Evolutionary conservation across 2,797 vertebrate genomes (phyloP).

Genomic region (Gobionotothen gibberifrons): DNA sequence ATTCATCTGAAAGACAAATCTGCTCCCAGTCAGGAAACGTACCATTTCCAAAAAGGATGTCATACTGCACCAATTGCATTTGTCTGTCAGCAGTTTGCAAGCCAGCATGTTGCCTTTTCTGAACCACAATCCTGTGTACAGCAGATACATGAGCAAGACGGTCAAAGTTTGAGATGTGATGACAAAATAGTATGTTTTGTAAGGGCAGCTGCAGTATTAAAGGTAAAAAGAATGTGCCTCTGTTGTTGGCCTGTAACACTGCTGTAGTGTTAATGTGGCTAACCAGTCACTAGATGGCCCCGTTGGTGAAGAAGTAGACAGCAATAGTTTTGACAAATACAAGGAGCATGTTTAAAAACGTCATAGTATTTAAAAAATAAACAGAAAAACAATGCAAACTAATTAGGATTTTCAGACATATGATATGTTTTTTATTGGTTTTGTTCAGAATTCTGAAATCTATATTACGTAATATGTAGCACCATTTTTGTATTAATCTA

Average conservation of each 20-base stretch:
- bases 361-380: not conserved
- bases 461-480: too few relatives aligned
- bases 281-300: constrained; percentile 65
- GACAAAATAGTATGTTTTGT: too few relatives aligned
- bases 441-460: too few relatives aligned
- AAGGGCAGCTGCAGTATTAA: too few relatives aligned
- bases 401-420: too few relatives aligned
- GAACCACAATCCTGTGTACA: too few relatives aligned
- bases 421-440: too few relatives aligned
- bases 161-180: too few relatives aligned
- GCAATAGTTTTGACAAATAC: not conserved
- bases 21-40: not conserved
- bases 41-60: not conserved
- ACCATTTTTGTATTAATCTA: too few relatives aligned
- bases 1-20: not conserved
- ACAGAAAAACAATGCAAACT: too few relatives aligned
- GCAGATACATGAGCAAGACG: too few relatives aligned
- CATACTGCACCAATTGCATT: not conserved
- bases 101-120: not conserved
- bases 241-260: not conserved
- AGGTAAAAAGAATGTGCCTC: too few relatives aligned
- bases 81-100: not conserved
- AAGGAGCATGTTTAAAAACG: not conserved
- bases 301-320: constrained; percentile 50
- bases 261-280: constrained; percentile 3